These are phyloP conservation scores for Drosophila cracens DNA, from an alignment of 2,888 invertebrate genomes.

Conservation along the genomic window DNA sequence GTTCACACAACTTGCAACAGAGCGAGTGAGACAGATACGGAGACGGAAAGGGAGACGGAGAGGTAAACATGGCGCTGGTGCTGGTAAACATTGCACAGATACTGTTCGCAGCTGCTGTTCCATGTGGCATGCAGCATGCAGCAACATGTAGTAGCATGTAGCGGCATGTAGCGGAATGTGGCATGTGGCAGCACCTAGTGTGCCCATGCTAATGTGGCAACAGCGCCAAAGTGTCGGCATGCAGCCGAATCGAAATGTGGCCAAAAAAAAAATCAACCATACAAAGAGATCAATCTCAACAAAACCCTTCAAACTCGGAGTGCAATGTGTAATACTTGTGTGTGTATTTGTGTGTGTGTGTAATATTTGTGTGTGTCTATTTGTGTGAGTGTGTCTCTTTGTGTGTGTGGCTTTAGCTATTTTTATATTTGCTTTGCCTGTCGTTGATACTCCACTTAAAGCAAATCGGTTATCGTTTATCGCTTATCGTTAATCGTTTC, in stretches of 20 bases:
- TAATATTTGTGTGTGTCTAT: slow-evolving; percentile 1
- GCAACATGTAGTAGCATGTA: slow-evolving; percentile 16
- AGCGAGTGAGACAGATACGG: not conserved
- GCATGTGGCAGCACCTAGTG: slow-evolving; percentile 12
- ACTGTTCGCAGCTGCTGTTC: slow-evolving; percentile 28
- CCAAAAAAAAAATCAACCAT: slow-evolving; percentile 9
- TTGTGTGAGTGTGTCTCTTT: not conserved
- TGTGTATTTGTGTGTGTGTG: slow-evolving; percentile 13
- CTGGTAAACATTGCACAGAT: slow-evolving; percentile 49
- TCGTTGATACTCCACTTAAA: not conserved
- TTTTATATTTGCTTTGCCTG: not conserved
- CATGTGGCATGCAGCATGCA: slow-evolving; percentile 20
- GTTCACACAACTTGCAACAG: not conserved
- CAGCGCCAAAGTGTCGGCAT: slow-evolving; percentile 17
- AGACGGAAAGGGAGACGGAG: not conserved
- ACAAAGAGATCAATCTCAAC: slow-evolving; percentile 57
- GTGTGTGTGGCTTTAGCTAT: not conserved
- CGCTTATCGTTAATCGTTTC: not conserved
- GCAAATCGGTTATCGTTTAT: slow-evolving; percentile 20
- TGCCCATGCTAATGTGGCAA: slow-evolving; percentile 32
- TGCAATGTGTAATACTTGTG: slow-evolving; percentile 3
- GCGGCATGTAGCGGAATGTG: slow-evolving; percentile 20
- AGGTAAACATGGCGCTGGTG: slow-evolving; percentile 7
- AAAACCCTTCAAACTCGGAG: slow-evolving; percentile 11
- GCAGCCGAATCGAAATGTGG: slow-evolving; percentile 32